Evolutionary conservation across 2,888 invertebrate species (phyloP).

Genomic region (Linyphia triangularis): DNA sequence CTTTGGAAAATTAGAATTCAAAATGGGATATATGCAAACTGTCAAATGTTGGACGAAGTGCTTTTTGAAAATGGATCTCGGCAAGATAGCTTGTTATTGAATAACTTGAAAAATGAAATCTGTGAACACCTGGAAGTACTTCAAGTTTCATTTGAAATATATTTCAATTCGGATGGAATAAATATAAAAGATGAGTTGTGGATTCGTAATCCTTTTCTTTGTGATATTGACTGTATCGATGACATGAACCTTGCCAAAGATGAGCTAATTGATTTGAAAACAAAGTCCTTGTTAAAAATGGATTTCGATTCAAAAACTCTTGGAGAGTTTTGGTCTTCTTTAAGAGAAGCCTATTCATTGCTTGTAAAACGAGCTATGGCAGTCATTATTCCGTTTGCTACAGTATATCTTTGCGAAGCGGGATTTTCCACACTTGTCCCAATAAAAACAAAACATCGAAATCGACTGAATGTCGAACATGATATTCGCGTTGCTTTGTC

Average conservation of each 20-base stretch:
- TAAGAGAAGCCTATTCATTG: too few relatives aligned
- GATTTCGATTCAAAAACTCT: too few relatives aligned
- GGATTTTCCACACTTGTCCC: background rate
- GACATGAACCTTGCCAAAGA: constrained; percentile 47
- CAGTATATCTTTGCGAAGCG: constrained; percentile 55
- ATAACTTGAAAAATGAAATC: background rate
- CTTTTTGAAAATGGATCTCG: constrained; percentile 60
- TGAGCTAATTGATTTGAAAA: constrained; percentile 53
- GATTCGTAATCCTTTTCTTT: constrained; percentile 68
- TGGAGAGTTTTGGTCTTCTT: too few relatives aligned
- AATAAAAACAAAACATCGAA: background rate
- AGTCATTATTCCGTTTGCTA: constrained; percentile 58
- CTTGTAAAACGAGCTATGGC: constrained; percentile 55
- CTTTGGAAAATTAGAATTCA: constrained; percentile 57
- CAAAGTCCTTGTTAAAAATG: constrained; percentile 56
- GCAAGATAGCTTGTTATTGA: constrained; percentile 52
- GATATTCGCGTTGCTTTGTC: background rate
- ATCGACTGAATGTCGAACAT: background rate
- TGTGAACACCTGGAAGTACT: too few relatives aligned
- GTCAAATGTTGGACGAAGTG: constrained; percentile 62
- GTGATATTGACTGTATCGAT: constrained; percentile 67
- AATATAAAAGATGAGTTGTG: constrained; percentile 64
- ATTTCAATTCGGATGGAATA: constrained; percentile 60
- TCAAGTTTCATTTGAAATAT: too few relatives aligned
- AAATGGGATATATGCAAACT: constrained; percentile 63